These are phyloP conservation scores for Leuctra nigra DNA, from an alignment of 2,888 invertebrate species.

Conservation along the genomic window DNA sequence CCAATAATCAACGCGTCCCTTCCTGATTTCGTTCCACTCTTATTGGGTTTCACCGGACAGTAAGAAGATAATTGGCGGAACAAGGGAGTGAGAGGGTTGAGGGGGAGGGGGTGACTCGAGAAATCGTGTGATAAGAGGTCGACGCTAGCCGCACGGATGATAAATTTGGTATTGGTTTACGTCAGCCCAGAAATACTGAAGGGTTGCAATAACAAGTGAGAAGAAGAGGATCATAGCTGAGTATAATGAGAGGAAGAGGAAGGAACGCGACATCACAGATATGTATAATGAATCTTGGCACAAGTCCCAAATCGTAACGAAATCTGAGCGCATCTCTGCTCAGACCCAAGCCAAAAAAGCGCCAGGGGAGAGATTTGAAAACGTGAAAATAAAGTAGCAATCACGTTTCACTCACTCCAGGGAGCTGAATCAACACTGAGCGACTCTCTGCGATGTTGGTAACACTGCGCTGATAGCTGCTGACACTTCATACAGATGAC, in stretches of 20 bases:
- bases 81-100: neutral
- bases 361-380: slow-evolving; percentile 18
- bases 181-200: neutral
- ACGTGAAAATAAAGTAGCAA: slow-evolving; percentile 24
- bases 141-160: slow-evolving; percentile 2
- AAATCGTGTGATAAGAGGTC: neutral
- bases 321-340: slow-evolving; percentile 11
- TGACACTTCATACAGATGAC: slow-evolving; percentile 5
- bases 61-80: neutral
- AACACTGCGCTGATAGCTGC: neutral
- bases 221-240: neutral
- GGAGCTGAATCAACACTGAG: slow-evolving; percentile 23
- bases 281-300: slow-evolving; percentile 22
- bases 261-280: neutral
- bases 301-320: slow-evolving; percentile 19
- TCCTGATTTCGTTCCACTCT: neutral
- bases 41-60: neutral
- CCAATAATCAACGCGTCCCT: neutral
- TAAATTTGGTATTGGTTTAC: neutral
- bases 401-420: slow-evolving; percentile 10
- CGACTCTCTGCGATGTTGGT: neutral
- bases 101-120: neutral
- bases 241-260: neutral
- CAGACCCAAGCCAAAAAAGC: slow-evolving; percentile 6
- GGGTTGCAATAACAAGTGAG: slow-evolving; percentile 8